phyloP scores from a whole-genome alignment of 2,888 invertebrate genomes.

The Myopa testacea region DNA sequence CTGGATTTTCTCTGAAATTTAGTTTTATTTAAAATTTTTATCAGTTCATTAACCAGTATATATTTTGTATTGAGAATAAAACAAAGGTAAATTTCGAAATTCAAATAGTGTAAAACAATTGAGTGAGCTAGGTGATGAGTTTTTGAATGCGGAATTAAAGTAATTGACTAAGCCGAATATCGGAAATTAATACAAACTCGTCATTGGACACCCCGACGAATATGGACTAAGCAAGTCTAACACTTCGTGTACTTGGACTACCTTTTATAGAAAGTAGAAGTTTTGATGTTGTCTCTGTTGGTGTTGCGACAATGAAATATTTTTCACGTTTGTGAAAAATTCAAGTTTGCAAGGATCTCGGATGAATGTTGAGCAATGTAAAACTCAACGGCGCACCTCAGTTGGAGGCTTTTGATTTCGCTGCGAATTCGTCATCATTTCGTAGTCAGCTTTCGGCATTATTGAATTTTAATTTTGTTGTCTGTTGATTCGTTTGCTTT shows the following conservation, averaged over 20 bases:
- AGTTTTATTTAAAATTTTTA: conserved; percentile 27
- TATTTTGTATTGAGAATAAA: conserved; percentile 32
- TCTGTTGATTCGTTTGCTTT: conserved; percentile 17
- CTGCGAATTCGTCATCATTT: conserved; percentile 33
- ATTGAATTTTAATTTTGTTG: conserved; percentile 31
- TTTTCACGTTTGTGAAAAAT: conserved; percentile 7
- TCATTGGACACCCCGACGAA: conserved; percentile 31
- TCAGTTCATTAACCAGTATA: conserved; percentile 11
- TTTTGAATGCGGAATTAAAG: conserved; percentile 29
- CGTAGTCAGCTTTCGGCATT: conserved; percentile 17
- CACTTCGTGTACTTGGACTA: conserved; percentile 42
- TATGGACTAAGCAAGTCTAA: conserved; percentile 25
- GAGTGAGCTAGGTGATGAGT: background rate
- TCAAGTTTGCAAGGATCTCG: conserved; percentile 6
- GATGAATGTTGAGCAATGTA: background rate
- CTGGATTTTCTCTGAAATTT: conserved; percentile 30
- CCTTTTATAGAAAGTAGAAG: conserved; percentile 37
- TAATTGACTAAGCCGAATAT: conserved; percentile 27
- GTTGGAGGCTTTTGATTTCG: conserved; percentile 5
- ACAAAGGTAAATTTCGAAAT: conserved; percentile 27
- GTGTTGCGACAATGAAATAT: conserved; percentile 14
- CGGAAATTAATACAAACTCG: conserved; percentile 24
- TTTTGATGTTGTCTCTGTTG: conserved; percentile 15
- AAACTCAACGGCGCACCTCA: conserved; percentile 13
- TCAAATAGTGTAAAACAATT: conserved; percentile 12